A percentile compares a stretch with the other conserved stretches of the same genome.
Evolutionary conservation across 2,113 vertebrate species (phyloP).

Genomic region (Neogobius melanostomus): DNA sequence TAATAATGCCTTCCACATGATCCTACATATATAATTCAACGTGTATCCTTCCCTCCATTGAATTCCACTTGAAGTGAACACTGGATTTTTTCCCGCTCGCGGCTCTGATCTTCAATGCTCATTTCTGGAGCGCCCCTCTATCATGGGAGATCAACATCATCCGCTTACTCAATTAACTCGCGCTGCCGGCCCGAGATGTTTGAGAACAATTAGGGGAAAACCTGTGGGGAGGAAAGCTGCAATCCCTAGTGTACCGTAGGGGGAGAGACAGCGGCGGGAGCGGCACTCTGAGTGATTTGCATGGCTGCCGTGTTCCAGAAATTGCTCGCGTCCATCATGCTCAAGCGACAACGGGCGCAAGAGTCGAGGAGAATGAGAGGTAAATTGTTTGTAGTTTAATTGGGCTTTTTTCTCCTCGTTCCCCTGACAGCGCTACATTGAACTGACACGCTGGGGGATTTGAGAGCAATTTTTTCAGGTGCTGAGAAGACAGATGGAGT

Average conservation of each 20-base stretch:
- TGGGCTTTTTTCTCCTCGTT: constrained; percentile 34
- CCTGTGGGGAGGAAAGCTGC: constrained; percentile 48
- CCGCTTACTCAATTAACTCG: constrained; percentile 55
- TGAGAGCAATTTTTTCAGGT: neutral
- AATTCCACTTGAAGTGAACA: constrained; percentile 17
- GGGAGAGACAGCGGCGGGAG: constrained; percentile 30
- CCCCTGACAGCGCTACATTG: constrained; percentile 4
- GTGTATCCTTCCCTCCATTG: neutral
- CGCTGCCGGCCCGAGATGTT: constrained; percentile 52
- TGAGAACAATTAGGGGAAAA: constrained; percentile 60
- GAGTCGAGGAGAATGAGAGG: constrained; percentile 49
- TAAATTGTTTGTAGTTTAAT: constrained; percentile 64
- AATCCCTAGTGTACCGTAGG: constrained; percentile 44
- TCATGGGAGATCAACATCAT: constrained; percentile 53
- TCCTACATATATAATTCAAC: neutral
- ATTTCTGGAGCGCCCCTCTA: constrained; percentile 38
- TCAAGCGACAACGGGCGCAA: constrained; percentile 48
- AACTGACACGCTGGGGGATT: constrained; percentile 6
- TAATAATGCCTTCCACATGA: neutral
- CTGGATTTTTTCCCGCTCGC: constrained; percentile 4
- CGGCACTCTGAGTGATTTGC: constrained; percentile 56
- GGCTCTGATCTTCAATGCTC: constrained; percentile 26
- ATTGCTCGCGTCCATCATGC: constrained; percentile 69
- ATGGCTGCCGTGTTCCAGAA: constrained; percentile 58
- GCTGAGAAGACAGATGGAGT: neutral